Base-by-base conservation (phyloP, 2,113 vertebrate species). In the Semnornis frantzii region DNA sequence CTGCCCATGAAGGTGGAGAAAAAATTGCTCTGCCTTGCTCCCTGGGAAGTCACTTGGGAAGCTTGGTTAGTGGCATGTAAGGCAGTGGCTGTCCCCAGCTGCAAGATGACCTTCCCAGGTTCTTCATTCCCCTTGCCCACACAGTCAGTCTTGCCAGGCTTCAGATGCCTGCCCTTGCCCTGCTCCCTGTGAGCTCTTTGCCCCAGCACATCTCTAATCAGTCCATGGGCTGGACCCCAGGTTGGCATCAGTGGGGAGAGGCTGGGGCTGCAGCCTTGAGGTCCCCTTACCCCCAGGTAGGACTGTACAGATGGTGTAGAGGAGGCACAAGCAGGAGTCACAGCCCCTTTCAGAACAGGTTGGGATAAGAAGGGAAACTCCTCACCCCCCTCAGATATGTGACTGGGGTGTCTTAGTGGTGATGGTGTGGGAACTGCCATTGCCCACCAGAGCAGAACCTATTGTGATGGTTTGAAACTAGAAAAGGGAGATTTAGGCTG, bases 371-470 rank as follows among this genome's bases (percentile, higher is more conserved):
- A 15, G 66, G n/a, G 37, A 34, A 70, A 11, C 24, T 34, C 78
- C n/a, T 23, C 0, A 2, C 17, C 0, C 4, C 1, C 17, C 73
- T 7, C n/a, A 57, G 21, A 9, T 39, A 9, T 13, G 24, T 27
- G 15, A 69, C 50, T 28, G 14, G 54, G 33, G 8, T 4, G 8
- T 71, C 9, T 62, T 39, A 1, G 16, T 4, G 39, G 2, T 11
- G 0, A 6, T 8, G 2, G 24, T 1, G 0, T 16, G 50, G 57
- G 15, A n/a, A 13, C 31, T 34, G 54, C 34, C 3, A 0, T 19
- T 11, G 17, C 25, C 50, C 25, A 3, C 17, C 1, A 3, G 7
- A 25, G 4, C 2, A n/a, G 50, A 24, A 50, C 1, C 28, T 58
- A 30, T 58, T 31, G 55, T 30, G 55, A 58, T 58, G 58, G 58